phyloP scores from a whole-genome alignment of 2,797 vertebrate genomes.

The Australoheros facetus region DNA sequence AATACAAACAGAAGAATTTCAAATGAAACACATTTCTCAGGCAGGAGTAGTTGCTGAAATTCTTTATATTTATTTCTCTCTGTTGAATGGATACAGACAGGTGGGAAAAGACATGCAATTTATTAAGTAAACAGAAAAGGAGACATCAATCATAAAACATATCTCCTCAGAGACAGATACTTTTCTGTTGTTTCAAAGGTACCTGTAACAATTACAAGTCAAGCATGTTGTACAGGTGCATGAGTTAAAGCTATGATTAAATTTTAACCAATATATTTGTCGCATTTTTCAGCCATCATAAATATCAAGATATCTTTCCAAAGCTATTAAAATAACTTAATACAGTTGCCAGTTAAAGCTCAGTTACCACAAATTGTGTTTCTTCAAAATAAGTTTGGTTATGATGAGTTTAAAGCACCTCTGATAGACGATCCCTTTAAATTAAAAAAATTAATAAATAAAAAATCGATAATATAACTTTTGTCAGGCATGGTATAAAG shows the following conservation, averaged over 20 bases:
- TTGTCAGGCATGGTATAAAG: background rate
- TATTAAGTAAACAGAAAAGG: slow-evolving; percentile 10
- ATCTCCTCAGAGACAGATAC: background rate
- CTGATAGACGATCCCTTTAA: background rate
- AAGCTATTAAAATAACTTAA: background rate
- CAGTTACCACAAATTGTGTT: background rate
- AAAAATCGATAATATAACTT: background rate
- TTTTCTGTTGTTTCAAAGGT: background rate
- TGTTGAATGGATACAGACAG: slow-evolving; percentile 4
- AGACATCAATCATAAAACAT: background rate
- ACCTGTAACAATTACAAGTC: background rate
- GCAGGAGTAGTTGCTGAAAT: background rate
- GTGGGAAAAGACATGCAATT: slow-evolving; percentile 20
- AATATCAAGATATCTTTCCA: background rate
- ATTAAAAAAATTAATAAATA: no score
- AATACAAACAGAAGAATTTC: slow-evolving; percentile 19
- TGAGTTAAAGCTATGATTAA: background rate
- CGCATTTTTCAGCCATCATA: background rate
- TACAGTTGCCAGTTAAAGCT: background rate
- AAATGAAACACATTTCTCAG: slow-evolving; percentile 19
- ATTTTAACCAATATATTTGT: background rate
- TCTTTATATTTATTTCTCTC: background rate
- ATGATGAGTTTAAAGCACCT: background rate
- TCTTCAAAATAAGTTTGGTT: background rate
- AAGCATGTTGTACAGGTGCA: background rate